A percentile compares a stretch with the other conserved stretches of the same genome.
Evolutionary conservation across 2,888 invertebrate species (phyloP).

Genomic region (Epinotia ramella): DNA sequence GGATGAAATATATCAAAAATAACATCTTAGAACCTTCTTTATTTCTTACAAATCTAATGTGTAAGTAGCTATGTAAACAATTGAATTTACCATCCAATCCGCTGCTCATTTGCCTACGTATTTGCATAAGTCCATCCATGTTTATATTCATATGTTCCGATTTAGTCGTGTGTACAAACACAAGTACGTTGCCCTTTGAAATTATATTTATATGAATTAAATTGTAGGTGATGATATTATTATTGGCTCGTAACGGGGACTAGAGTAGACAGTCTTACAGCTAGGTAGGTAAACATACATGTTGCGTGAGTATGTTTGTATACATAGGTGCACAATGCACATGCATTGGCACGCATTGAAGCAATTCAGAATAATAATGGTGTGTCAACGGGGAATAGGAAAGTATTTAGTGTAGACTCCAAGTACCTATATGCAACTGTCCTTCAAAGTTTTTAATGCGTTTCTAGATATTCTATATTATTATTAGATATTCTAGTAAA

Average conservation of each 20-base stretch:
- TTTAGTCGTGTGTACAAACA: constrained; percentile 23
- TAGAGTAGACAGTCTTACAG: background rate
- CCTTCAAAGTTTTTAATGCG: background rate
- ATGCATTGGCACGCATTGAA: constrained; percentile 29
- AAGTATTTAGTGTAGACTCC: background rate
- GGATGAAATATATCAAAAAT: no score
- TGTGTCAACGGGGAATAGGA: constrained; percentile 7
- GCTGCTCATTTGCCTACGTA: background rate
- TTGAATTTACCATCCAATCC: background rate
- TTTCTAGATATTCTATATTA: no score
- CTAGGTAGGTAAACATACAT: background rate
- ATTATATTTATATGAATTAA: constrained; percentile 39
- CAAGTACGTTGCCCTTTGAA: constrained; percentile 37
- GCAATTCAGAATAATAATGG: constrained; percentile 27
- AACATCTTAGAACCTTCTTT: background rate
- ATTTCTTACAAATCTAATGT: background rate
- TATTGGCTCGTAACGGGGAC: constrained; percentile 10
- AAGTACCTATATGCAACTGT: background rate
- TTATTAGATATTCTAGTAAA: no score
- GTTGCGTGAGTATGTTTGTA: background rate
- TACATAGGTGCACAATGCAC: background rate
- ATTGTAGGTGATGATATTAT: constrained; percentile 37
- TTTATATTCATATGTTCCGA: constrained; percentile 21
- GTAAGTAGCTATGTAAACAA: constrained; percentile 7
- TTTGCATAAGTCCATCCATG: constrained; percentile 20